Percentiles rank a stretch among this genome's conserved stretches.
phyloP scores from a whole-genome alignment of 2,113 vertebrate species.

The Solenodon paradoxus region DNA sequence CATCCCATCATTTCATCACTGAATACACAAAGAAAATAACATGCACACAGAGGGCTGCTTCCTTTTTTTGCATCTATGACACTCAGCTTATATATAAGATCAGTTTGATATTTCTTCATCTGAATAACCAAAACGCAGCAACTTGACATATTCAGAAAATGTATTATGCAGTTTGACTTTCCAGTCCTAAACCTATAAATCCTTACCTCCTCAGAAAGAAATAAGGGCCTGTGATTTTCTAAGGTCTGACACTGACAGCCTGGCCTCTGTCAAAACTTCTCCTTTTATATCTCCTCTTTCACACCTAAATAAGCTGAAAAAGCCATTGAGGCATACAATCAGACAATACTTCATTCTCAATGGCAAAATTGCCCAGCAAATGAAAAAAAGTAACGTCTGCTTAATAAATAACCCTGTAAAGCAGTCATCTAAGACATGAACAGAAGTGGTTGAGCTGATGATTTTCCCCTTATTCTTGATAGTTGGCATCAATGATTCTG shows the following conservation, averaged over 20 bases:
- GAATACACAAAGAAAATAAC: neutral
- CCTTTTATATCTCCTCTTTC: conserved; percentile 38
- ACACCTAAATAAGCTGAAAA: conserved; percentile 34
- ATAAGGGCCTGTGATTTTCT: conserved; percentile 44
- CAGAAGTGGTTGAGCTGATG: neutral
- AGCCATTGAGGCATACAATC: conserved; percentile 39
- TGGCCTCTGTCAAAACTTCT: neutral
- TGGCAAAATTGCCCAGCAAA: neutral
- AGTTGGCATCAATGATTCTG: neutral
- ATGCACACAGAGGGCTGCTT: neutral
- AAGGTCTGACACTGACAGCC: conserved; percentile 12
- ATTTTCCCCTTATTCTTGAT: neutral
- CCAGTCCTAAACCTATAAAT: neutral
- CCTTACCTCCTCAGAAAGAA: conserved; percentile 12
- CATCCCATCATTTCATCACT: neutral
- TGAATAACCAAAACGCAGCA: conserved; percentile 14
- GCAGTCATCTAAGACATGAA: neutral
- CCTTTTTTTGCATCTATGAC: neutral
- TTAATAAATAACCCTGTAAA: conserved; percentile 46
- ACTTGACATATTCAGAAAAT: conserved; percentile 41
- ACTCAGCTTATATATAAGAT: neutral
- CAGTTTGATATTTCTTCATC: neutral
- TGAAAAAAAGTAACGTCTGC: neutral
- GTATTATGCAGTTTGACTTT: conserved; percentile 40
- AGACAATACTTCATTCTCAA: conserved; percentile 48